Conservation (phyloP, 2,113 vertebrate species). For the Rhadina sibilatrix region DNA sequence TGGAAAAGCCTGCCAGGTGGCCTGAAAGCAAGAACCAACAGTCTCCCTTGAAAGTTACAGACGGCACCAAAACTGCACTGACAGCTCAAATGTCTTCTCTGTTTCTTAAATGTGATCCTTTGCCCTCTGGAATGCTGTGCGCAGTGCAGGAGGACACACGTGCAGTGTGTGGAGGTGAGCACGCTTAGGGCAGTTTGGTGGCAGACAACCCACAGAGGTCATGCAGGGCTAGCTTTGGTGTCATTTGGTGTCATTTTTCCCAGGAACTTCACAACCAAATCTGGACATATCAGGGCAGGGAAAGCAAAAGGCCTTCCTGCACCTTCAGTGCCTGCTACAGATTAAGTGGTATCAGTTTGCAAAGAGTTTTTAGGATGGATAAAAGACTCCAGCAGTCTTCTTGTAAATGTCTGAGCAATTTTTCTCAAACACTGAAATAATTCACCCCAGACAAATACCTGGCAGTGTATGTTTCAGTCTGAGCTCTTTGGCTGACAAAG, state of each 20-base stretch:
- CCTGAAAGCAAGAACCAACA: not conserved
- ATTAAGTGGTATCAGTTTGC: conserved; percentile 7
- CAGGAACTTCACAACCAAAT: not conserved
- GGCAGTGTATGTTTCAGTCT: not conserved
- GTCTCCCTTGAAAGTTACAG: not conserved
- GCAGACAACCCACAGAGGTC: not conserved
- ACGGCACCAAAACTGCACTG: not conserved
- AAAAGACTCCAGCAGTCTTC: not conserved
- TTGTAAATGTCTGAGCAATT: conserved; percentile 38
- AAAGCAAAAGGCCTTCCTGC: not conserved
- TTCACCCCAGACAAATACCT: conserved; percentile 21
- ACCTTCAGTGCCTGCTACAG: not conserved
- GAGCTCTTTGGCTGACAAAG: conserved; percentile 29
- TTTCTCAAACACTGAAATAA: conserved; percentile 3
- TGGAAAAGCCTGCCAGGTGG: not conserved
- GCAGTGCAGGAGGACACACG: fast-evolving
- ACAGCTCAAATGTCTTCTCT: not conserved
- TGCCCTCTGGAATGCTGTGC: not conserved
- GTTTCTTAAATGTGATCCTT: not conserved
- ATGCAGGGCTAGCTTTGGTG: not conserved
- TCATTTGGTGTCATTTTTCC: not conserved
- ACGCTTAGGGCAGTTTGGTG: not conserved
- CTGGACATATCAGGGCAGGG: not conserved
- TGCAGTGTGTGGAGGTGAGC: not conserved
- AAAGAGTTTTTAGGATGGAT: not conserved